Base-by-base conservation (phyloP, 1,140 invertebrate species). In the Zaprionus camerounensis region DNA sequence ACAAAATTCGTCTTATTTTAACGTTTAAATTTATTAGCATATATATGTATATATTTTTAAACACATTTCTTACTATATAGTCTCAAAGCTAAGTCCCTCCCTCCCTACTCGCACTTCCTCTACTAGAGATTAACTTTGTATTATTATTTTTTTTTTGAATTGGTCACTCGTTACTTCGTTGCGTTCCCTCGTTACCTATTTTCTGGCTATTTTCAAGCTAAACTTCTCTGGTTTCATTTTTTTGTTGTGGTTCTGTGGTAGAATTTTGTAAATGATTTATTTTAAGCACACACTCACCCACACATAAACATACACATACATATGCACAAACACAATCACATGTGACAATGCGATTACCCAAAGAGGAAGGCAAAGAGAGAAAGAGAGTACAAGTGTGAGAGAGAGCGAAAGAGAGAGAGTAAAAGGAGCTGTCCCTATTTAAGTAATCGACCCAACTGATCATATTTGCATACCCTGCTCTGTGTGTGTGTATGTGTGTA, bases 261-360 rank as follows among this genome's bases (percentile, higher is more conserved):
- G 51, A 61, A 38, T 46, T 61, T 62, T 55, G 5, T 69, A 1
- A 15, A 55, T 62, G 44, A 44, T 69, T 69, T 20, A 36, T 59
- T 66, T 72, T 57, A 71, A 65, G 36, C 44, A 61, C n/a, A 66
- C n/a, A 66, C 15, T 41, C n/a, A 51, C 15, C 57, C 3, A 36
- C 51, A 65, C 69, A 49, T 46, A 31, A 22, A 55, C 6, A 38
- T 46, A 41, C 28, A 55, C 6, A 38, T 22, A 55, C 17, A 20
- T 13, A 31, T 17, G 36, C 62, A 49, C n/a, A 57, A 28, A 41
- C 55, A 41, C 70, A 34, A 22, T 15, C 63, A 72, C 64, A 17
- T 41, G 38, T 34, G 26, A 26, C 46, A 26, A 73, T 58, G 22
- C 34, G 57, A 58, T 44, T 44, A 41, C 22, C 26, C 20, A n/a